phyloP scores from a whole-genome alignment of 1,140 invertebrate species.

The Microvelia longipes region DNA sequence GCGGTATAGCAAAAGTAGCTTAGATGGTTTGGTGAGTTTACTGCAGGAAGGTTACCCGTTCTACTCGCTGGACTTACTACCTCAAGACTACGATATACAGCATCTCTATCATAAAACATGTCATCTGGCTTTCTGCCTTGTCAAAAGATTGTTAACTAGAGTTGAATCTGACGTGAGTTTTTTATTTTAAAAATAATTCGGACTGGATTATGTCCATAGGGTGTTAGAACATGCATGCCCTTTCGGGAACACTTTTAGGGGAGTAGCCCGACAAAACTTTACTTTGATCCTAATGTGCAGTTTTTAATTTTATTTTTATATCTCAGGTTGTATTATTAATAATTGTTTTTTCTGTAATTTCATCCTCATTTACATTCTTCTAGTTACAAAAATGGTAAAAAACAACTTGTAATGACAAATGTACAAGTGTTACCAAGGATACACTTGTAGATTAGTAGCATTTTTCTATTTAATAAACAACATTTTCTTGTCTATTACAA shows the following conservation, averaged over 20 bases:
- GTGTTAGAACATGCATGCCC: too few relatives aligned
- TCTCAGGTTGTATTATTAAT: background rate
- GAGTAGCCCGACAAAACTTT: too few relatives aligned
- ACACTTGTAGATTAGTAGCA: too few relatives aligned
- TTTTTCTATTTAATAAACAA: too few relatives aligned
- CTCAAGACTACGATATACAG: slow-evolving; percentile 31
- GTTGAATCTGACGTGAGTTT: slow-evolving; percentile 47
- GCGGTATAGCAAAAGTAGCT: slow-evolving; percentile 46
- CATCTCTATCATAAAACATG: slow-evolving; percentile 38
- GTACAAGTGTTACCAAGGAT: too few relatives aligned
- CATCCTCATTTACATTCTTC: background rate
- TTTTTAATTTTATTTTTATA: background rate
- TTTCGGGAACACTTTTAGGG: too few relatives aligned
- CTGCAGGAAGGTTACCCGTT: slow-evolving; percentile 54
- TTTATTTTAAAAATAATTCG: slow-evolving; percentile 1
- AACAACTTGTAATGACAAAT: too few relatives aligned
- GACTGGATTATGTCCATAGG: background rate
- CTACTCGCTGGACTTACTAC: slow-evolving; percentile 38
- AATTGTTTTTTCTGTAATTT: background rate
- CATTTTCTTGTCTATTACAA: too few relatives aligned
- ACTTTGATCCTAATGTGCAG: too few relatives aligned
- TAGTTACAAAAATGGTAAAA: too few relatives aligned
- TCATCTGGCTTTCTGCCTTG: slow-evolving; percentile 46
- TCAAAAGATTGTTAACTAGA: slow-evolving; percentile 53
- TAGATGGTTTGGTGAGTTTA: slow-evolving; percentile 50